Percentiles rank a stretch among this genome's conserved stretches.
Conservation (phyloP, 2,888 invertebrate species). For the Drosophila cognata region DNA sequence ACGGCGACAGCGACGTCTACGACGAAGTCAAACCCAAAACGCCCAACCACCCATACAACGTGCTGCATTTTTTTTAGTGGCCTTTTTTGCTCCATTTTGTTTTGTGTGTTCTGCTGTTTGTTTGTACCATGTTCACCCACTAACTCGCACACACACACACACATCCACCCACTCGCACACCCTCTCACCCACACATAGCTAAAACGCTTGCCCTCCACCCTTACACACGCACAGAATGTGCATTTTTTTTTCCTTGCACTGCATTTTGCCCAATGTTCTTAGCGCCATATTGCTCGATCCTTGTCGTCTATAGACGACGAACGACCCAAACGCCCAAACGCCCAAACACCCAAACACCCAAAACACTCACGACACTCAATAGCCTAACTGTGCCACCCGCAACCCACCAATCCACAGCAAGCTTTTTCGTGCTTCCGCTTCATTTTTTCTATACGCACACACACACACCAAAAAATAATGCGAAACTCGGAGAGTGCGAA, state of each 20-base stretch:
- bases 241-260: constrained; percentile 55
- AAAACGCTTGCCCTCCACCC: constrained; percentile 42
- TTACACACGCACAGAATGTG: constrained; percentile 67
- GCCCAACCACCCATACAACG: constrained; percentile 43
- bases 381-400: constrained; percentile 10
- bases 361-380: constrained; percentile 1
- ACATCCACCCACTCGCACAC: constrained; percentile 31
- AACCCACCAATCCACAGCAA: constrained; percentile 13
- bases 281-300: constrained; percentile 72
- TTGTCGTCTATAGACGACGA: constrained; percentile 35
- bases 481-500: constrained; percentile 15
- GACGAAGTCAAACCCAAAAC: constrained; percentile 56
- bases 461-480: constrained; percentile 30
- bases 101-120: constrained; percentile 80
- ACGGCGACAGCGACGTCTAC: constrained; percentile 27
- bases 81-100: constrained; percentile 79
- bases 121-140: constrained; percentile 49
- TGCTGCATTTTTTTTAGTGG: constrained; percentile 70
- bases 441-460: constrained; percentile 65
- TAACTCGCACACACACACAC: constrained; percentile 33
- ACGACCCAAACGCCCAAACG: constrained; percentile 23
- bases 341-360: constrained; percentile 8
- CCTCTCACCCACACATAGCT: constrained; percentile 27
- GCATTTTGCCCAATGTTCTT: constrained; percentile 77
- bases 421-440: constrained; percentile 77